Evolutionary conservation across 2,888 invertebrate genomes (phyloP), one percentile per base, ranked within the genome.

Genomic region (Tetropium fuscum): DNA sequence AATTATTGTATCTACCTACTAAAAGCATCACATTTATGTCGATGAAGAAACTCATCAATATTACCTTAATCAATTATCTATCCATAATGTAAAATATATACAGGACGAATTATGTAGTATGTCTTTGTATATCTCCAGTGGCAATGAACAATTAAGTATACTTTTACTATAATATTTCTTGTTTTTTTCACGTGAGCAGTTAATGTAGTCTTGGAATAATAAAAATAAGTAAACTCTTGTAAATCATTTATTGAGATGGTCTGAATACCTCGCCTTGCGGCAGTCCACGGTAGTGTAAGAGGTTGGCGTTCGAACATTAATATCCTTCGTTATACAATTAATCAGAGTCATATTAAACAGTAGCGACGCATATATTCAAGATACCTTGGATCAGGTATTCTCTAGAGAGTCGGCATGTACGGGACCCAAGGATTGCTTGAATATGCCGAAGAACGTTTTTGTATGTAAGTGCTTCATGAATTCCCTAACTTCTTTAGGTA

Each of bases 311-410:
- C 64, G 54, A 64, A 64, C 71, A 76, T 74, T 76, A 74, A 74
- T 74, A 75, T 69, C 64, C 54, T 70, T 69, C 66, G 68, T 69
- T 72, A 71, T 69, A 59, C 70, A 74, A 77, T 77, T 77, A 75
- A 77, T 77, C 76, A 75, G 63, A 70, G 72, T 72, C 71, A 73
- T 74, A 73, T 74, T 74, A 74, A 74, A 76, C 77, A 74, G 77
- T 76, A 77, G 77, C 76, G 62, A 69, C 54, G 69, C 70, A 67
- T 74, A 72, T 70, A 71, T 66, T 64, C 62, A 58, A 60, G 60
- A 73, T 73, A 58, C 69, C 58, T 68, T 66, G 64, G 67, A 69
- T 64, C 34, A 63, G 53, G 63, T 69, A 71, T 68, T 69, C 60
- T 69, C 58, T 34, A 38, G 55, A 58, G 53, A 54, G 61, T 60